phyloP scores from a whole-genome alignment of 2,113 vertebrate genomes.

The Dasyurus viverrinus region DNA sequence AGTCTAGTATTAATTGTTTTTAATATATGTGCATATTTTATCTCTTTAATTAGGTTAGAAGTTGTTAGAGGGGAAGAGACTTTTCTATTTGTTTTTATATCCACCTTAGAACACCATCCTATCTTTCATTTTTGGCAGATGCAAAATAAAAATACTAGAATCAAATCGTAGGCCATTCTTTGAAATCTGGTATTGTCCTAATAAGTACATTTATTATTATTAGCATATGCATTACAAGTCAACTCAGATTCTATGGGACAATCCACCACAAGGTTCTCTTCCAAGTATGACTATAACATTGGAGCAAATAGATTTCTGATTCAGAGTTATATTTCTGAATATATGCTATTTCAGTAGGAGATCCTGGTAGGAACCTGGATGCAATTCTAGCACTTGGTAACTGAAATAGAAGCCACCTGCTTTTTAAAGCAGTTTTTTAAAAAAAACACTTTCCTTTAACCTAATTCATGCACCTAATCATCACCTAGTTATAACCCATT shows the following conservation, averaged over 20 bases:
- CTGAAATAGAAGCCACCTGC: conserved; percentile 60
- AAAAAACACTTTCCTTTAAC: conserved; percentile 74
- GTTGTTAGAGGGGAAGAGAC: background rate
- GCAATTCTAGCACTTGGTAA: conserved; percentile 50
- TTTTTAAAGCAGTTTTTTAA: conserved; percentile 26
- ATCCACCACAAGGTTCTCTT: background rate
- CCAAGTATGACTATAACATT: background rate
- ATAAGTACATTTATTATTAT: background rate
- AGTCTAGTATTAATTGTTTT: background rate
- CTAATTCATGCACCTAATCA: conserved; percentile 73
- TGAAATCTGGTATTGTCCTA: background rate
- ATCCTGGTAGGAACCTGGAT: background rate
- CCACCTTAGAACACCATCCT: background rate
- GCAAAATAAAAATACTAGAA: background rate
- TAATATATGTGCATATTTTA: background rate
- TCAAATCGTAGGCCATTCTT: background rate
- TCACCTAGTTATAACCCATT: conserved; percentile 47
- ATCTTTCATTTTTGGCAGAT: background rate
- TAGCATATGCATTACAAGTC: background rate
- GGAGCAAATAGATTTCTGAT: background rate
- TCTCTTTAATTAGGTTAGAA: background rate
- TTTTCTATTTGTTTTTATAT: background rate
- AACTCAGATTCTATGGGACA: background rate
- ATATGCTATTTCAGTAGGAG: background rate
- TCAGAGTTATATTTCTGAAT: background rate